phyloP scores from a whole-genome alignment of 2,797 vertebrate genomes.

The Notoglanidium macrostoma region DNA sequence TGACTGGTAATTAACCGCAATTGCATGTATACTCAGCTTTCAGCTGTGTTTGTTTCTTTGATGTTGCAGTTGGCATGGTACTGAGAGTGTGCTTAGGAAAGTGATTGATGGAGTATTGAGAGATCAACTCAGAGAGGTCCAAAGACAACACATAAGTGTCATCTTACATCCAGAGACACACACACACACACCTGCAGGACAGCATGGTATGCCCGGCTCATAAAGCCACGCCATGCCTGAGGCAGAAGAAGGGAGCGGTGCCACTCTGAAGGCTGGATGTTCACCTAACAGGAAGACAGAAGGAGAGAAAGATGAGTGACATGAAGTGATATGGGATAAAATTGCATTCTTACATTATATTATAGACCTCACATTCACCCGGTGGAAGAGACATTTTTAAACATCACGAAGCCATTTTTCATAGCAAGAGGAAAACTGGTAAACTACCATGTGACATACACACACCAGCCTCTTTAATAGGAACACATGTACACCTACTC shows the following conservation, averaged over 20 bases:
- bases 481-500: background rate
- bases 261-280: constrained; percentile 95
- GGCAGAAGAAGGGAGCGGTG: constrained; percentile 87
- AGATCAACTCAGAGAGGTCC: constrained; percentile 21
- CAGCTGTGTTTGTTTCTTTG: background rate
- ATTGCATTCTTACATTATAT: background rate
- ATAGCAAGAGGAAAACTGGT: background rate
- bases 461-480: background rate
- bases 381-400: background rate
- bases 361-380: background rate
- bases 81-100: background rate
- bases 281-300: constrained; percentile 77
- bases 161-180: background rate
- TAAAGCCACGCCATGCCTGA: constrained; percentile 88
- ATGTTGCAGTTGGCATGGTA: background rate
- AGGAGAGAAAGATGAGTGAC: background rate
- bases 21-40: background rate
- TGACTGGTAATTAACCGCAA: constrained; percentile 16
- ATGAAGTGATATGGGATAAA: background rate
- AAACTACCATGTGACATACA: background rate
- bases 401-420: background rate
- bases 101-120: constrained; percentile 3
- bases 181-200: constrained; percentile 82
- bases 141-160: constrained; percentile 1
- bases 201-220: constrained; percentile 86